These are phyloP conservation scores for Columba janthina DNA, from an alignment of 2,113 vertebrate genomes.

Conservation along the genomic window DNA sequence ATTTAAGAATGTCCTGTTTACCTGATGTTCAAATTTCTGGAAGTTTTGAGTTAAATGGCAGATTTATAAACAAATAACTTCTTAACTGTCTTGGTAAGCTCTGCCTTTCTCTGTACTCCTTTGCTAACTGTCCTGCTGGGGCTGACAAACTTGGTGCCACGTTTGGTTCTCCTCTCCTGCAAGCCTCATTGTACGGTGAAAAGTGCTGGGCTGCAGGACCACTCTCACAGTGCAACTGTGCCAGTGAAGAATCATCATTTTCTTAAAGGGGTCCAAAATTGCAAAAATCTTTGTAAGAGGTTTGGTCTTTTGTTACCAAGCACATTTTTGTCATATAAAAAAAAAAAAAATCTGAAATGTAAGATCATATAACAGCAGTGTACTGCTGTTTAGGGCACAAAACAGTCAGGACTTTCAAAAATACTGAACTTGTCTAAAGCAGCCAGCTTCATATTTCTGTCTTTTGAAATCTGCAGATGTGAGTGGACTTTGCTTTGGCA, in stretches of 20 bases:
- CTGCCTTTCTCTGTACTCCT: not conserved
- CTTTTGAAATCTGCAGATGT: slow-evolving; percentile 78
- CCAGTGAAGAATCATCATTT: not conserved
- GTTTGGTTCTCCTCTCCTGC: not conserved
- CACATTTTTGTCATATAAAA: not conserved
- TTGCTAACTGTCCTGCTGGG: not conserved
- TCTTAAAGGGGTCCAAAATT: not conserved
- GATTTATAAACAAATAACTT: not conserved
- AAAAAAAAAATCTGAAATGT: not conserved
- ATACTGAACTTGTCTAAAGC: not conserved
- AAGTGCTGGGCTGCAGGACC: not conserved
- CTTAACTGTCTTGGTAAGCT: not conserved
- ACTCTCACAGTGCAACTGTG: not conserved
- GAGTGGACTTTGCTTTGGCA: slow-evolving; percentile 79
- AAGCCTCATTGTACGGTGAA: not conserved
- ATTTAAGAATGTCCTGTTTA: not conserved
- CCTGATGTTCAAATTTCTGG: not conserved
- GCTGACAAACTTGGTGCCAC: not conserved
- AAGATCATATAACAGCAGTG: not conserved
- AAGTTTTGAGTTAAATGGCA: not conserved
- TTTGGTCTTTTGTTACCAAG: not conserved
- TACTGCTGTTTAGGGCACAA: not conserved
- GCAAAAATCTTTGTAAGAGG: not conserved
- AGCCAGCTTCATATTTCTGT: not conserved
- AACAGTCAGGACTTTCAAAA: not conserved